Base-by-base conservation (phyloP, 2,888 invertebrate genomes). In the Acanthoscelides obtectus region DNA sequence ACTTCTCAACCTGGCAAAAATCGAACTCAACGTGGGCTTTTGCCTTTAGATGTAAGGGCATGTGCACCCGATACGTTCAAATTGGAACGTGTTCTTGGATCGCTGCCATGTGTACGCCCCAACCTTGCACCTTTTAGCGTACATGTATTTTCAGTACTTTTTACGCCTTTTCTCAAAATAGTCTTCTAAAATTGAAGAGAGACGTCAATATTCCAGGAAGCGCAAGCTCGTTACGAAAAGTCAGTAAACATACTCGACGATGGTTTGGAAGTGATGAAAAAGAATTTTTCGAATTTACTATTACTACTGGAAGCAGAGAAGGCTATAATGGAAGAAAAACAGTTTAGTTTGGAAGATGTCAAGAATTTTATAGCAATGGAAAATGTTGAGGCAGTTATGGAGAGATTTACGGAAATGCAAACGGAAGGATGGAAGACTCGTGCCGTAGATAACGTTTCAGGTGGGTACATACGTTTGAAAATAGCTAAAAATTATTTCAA, bases 221-320 rank as follows among this genome's bases (percentile, higher is more conserved):
- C 80, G 0, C 81, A 81, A 79, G 74, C 76, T 66, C 76, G 80
- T 70, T 80, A 80, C 63, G 81, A 81, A 72, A 73, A 73, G 20
- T 77, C 79, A 6, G 74, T 77, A 0, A 70, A 76, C 66, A 67
- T 77, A 20, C 72, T 83, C 72, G 83, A 83, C 70, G 69, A 77
- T 27, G 74, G 75, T 20, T 74, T 82, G 19, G 76, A 79, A 12
- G 70, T 72, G 2, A 73, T 83, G 75, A 75, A 78, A 66, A 75
- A 63, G 3, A 75, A 79, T 69, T 75, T 80, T 20, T 73, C 78
- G 64, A 75, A 76, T 64, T 70, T 82, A 4, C 66, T 81, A 63
- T 69, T 77, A 3, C 66, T 81, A 25, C 69, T 77, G 4, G 76
- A 45, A 45, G 45, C 45, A 45, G 45, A 45, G 17, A 45, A 45